Evolutionary conservation across 2,113 vertebrate genomes (phyloP), one percentile per base, ranked within the genome.

Genomic region (Micronisus gabar): DNA sequence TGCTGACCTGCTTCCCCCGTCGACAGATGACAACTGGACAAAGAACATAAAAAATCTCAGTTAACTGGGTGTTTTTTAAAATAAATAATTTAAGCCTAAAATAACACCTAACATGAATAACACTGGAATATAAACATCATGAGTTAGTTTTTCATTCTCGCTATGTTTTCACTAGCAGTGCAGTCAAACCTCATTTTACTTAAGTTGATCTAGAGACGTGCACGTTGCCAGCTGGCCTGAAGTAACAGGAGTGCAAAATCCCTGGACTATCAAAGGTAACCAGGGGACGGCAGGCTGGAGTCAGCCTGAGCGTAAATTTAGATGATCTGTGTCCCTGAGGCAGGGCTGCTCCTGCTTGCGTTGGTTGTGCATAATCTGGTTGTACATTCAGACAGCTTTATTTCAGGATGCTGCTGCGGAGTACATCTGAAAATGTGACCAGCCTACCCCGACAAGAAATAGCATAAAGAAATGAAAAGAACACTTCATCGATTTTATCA

Each of bases 401-500:
- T 73, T 87, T 83, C 41, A 38, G 63, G 45, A n/a, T 65, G 50
- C 41, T 66, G 58, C 71, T 52, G 45, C 0, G 0, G 66, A 61
- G 12, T 13, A 11, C 16, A 12, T 65, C 47, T 52, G 71, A 83
- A 82, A 82, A 73, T 85, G 86, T 20, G 27, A 36, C 14, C 53
- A 78, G 45, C 16, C 40, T 78, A 34, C 21, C 38, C 52, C 34
- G 67, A 62, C 66, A 73, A 74, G 67, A 88, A 78, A 52, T 9
- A 20, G 20, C 43, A 36, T 27, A 86, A 88, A 86, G 62, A 36
- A 81, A 83, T 52, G 2, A 75, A 36, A 52, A 73, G 47, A 79
- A 47, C 1, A 4, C 21, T 55, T 65, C 1, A 3, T 76, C 0
- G 0, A 41, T 81, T 93, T 87, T 62, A 32, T 58, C 1, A 10